Base-by-base conservation (phyloP, 2,888 invertebrate genomes). In the Endotricha flammealis region DNA sequence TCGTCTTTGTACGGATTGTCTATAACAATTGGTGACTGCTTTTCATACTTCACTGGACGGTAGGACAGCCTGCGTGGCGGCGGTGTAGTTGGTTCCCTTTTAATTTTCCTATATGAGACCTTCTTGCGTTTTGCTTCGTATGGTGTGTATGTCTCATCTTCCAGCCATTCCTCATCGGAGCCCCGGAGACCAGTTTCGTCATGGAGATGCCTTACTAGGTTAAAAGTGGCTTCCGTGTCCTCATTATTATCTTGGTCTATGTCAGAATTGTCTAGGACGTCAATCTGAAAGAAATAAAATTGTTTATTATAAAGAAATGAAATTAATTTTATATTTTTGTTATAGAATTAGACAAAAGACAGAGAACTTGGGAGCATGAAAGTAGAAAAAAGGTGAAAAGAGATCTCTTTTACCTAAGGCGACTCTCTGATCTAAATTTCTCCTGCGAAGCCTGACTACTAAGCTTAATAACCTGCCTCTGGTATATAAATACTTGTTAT, bases 151-250 rank as follows among this genome's bases (percentile, higher is more conserved):
- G 75, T 61, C 12, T 81, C 80, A 1, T 83, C 82, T 17, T 81
- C 85, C 0, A 86, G 53, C 86, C 86, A 86, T 46, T 86, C 86
- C 24, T 85, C 86, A 4, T 80, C 78, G 0, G 78, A 69, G 3
- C 55, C 65, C 11, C 60, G 47, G 3, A 29, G 10, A 8, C 8
- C 23, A 7, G 35, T 11, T 16, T 52, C 55, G 5, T 66, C 64
- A 12, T 76, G 73, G 66, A 82, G 68, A 44, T 81, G 76, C 1
- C 72, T 57, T 1, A 82, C 76, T 38, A 80, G 46, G 32, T 71
- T 74, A 16, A 69, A 57, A 0, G 77, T 66, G 3, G 66, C 62
- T 4, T 70, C 67, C 24, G 54, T 59, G 0, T 63, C 73, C 23
- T 66, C 72, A 8, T 61, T 52, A 5, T 53, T 51, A 12, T 71